Evolutionary conservation across 2,797 vertebrate species (phyloP).

Genomic region (Apogon talboti): DNA sequence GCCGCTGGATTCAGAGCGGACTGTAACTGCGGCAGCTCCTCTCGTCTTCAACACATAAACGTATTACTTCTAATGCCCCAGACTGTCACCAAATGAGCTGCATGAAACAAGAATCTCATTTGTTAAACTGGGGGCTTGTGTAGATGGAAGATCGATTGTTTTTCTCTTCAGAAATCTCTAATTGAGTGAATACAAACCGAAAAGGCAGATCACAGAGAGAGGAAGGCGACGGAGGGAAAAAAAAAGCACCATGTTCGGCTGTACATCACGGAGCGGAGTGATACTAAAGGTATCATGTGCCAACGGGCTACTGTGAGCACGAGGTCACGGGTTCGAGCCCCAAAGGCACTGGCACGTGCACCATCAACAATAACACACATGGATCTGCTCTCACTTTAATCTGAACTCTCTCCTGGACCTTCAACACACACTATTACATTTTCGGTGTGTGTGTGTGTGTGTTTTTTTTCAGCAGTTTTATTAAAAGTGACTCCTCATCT

Average conservation of each 20-base stretch:
- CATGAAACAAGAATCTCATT: conserved; percentile 96
- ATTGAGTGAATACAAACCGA: conserved; percentile 92
- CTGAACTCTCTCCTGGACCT: conserved; percentile 42
- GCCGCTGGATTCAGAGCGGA: not conserved
- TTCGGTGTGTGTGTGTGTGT: not conserved
- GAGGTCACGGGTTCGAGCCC: conserved; percentile 52
- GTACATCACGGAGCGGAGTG: not conserved
- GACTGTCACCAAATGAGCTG: conserved; percentile 94
- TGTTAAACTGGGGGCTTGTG: conserved; percentile 93
- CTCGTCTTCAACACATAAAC: conserved; percentile 85
- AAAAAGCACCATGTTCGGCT: not conserved
- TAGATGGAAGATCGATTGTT: conserved; percentile 96
- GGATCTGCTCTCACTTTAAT: not conserved
- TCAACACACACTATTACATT: conserved; percentile 82
- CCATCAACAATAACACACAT: not conserved
- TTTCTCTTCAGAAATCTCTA: conserved; percentile 93
- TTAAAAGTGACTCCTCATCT: conserved; percentile 97
- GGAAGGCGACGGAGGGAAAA: conserved; percentile 53
- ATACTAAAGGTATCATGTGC: no score
- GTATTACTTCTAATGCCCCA: conserved; percentile 92
- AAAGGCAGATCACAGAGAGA: conserved; percentile 50
- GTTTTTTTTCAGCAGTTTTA: conserved; percentile 84
- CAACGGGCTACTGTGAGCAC: conserved; percentile 4
- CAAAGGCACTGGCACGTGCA: not conserved
- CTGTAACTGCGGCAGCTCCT: conserved; percentile 9